Evolutionary conservation across 1,140 invertebrate genomes (phyloP).

Genomic region (Drosophila serrata): DNA sequence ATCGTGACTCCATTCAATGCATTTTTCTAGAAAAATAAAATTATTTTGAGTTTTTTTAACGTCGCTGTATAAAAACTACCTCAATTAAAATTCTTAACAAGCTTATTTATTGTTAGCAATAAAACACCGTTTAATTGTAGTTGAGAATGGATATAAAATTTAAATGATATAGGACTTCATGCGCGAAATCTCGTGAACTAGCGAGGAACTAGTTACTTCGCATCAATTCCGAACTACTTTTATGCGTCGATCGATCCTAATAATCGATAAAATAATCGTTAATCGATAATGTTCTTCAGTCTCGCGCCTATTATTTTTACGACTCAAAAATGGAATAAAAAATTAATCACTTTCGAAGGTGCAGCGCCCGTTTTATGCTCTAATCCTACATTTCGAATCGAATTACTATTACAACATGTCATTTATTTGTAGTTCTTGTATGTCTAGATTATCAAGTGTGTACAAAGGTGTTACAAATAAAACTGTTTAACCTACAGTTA

Average conservation of each 20-base stretch:
- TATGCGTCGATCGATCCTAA: neutral
- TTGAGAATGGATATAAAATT: neutral
- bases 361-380: neutral
- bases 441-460: constrained; percentile 44
- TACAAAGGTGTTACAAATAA: constrained; percentile 19
- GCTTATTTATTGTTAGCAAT: constrained; percentile 10
- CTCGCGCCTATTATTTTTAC: neutral
- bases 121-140: constrained; percentile 1
- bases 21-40: too few species aligned
- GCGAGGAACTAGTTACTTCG: neutral
- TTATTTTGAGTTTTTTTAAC: too few species aligned
- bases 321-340: neutral
- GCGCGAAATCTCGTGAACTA: neutral
- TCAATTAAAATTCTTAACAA: constrained; percentile 3
- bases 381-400: constrained; percentile 4
- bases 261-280: neutral
- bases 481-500: constrained; percentile 12
- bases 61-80: neutral
- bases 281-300: constrained; percentile 7
- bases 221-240: neutral
- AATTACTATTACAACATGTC: constrained; percentile 53
- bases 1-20: too few species aligned
- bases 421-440: constrained; percentile 55
- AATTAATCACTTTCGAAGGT: neutral
- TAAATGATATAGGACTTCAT: neutral